Evolutionary conservation across 2,113 vertebrate species (phyloP), one percentile per base, ranked within the genome.

Genomic region (Pachycephala philippinensis): DNA sequence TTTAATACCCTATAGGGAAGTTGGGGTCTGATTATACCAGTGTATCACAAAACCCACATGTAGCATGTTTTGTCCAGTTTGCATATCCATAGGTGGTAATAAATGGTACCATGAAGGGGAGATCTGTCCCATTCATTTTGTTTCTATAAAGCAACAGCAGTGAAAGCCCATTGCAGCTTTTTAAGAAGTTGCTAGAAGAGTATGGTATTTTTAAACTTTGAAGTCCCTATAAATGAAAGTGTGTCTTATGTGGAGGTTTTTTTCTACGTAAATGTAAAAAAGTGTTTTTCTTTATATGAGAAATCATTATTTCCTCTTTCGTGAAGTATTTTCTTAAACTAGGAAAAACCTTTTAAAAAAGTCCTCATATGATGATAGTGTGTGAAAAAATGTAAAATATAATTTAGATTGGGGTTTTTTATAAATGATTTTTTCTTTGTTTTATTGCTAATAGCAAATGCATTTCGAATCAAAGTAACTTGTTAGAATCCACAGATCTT

Each of bases 401-500:
- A 79, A 66, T 92, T 83, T 33, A 93, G 84, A 35, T 37, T 52
- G 2, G 11, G 12, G 3, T 95, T 90, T 57, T 28, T 65, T 76
- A n/a, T 91, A 40, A 94, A 90, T 97, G 21, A 84, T 56, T 95
- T 87, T 80, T 80, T 93, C 49, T 78, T 90, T 93, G 76, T 82
- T 96, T 93, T 95, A 89, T 81, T 96, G 75, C 63, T 86, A 87
- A 85, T 84, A 89, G 84, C 80, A 94, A 95, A 96, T 91, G 91
- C 81, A 91, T 95, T 97, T 96, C 69, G 89, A 97, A 86, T 80
- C 89, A 76, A 81, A 91, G 79, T 97, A 95, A 95, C 52, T 66
- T 94, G n/a, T 71, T 94, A 95, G 93, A 96, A 90, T 94, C 87
- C 95, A 95, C 82, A 79, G 64, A 70, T 95, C 70, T 95, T 97